A percentile compares a stretch with the other conserved stretches of the same genome.
Conservation (phyloP, 2,797 vertebrate genomes). For the Muraenolepis orangiensis region DNA sequence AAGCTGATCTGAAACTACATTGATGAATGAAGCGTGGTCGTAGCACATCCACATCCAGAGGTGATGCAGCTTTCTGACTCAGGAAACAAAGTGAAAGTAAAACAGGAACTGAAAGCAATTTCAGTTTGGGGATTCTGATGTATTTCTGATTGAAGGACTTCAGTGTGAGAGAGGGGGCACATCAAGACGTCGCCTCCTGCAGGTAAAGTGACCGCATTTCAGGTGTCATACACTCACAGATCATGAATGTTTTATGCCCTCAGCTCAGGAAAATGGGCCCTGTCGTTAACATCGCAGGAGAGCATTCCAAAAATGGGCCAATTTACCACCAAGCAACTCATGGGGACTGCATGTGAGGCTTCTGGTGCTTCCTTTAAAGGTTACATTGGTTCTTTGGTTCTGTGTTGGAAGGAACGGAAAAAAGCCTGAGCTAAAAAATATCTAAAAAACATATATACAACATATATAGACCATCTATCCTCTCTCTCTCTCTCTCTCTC, state of each 20-base stretch:
- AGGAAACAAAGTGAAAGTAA: background rate
- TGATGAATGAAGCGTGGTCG: background rate
- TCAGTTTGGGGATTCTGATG: background rate
- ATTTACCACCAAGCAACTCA: slow-evolving; percentile 24
- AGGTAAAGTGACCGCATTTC: background rate
- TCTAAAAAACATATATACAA: background rate
- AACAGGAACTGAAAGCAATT: background rate
- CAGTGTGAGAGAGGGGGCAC: background rate
- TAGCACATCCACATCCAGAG: background rate
- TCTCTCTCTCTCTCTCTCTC: too few relatives aligned
- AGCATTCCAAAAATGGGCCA: slow-evolving; percentile 2
- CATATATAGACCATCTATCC: background rate
- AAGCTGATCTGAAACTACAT: background rate
- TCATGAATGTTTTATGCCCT: slow-evolving; percentile 55
- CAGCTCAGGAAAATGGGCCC: slow-evolving; percentile 38
- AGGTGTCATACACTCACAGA: slow-evolving; percentile 28
- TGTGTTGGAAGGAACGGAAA: background rate
- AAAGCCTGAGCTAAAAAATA: background rate
- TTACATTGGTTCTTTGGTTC: background rate
- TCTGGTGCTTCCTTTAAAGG: background rate
- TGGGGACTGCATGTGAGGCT: slow-evolving; percentile 2
- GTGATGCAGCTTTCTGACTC: background rate
- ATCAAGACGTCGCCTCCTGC: background rate
- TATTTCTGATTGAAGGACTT: background rate
- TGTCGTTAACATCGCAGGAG: slow-evolving; percentile 47